These are phyloP conservation scores for Vidua macroura DNA, from an alignment of 2,113 vertebrate species.

Conservation along the genomic window DNA sequence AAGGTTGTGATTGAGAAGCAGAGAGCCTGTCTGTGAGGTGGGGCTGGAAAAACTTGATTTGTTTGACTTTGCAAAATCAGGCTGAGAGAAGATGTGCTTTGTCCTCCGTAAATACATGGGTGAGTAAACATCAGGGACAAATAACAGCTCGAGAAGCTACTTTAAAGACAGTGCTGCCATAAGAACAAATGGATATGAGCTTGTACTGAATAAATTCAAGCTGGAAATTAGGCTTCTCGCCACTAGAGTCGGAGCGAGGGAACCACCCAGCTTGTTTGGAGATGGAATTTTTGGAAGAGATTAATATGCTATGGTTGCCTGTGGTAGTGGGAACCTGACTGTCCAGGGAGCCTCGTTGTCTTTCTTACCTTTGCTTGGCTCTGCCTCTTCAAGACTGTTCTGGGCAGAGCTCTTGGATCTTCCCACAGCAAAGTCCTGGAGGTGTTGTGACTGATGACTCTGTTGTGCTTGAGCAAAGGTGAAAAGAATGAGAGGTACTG, in stretches of 20 bases:
- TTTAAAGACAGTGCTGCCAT: neutral
- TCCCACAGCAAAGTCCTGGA: neutral
- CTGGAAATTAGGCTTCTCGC: neutral
- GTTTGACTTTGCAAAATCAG: constrained; percentile 28
- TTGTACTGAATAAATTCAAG: neutral
- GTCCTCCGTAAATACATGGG: neutral
- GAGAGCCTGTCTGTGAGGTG: neutral
- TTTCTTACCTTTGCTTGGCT: neutral
- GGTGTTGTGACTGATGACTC: neutral
- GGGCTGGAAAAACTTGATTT: neutral
- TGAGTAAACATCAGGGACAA: constrained; percentile 6
- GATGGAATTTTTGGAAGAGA: neutral
- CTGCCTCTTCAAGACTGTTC: neutral
- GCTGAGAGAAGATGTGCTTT: neutral
- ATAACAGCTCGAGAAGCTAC: constrained; percentile 1
- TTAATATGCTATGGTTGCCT: neutral
- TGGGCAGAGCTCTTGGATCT: neutral
- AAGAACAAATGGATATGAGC: neutral
- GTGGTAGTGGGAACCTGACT: neutral
- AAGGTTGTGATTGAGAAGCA: neutral
- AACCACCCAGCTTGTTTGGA: neutral
- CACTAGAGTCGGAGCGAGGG: neutral
- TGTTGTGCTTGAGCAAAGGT: neutral
- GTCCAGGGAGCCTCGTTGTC: neutral
- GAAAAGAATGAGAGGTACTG: neutral